Percentiles rank a stretch among this genome's conserved stretches.
Evolutionary conservation across 1,140 invertebrate species (phyloP).

Genomic region (Apis florea): DNA sequence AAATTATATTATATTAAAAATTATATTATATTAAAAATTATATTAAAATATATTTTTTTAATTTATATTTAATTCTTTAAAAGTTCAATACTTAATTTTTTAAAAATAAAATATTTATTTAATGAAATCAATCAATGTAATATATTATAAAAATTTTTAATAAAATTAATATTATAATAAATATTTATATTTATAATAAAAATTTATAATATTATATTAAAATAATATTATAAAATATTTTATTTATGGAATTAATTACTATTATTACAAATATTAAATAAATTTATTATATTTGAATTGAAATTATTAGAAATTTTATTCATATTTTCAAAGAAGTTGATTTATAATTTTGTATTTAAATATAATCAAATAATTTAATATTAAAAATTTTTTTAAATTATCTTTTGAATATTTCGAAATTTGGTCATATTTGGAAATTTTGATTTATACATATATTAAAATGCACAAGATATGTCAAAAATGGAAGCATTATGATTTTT

Average conservation of each 20-base stretch:
- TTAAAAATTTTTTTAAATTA: conserved; percentile 33
- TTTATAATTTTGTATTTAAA: conserved; percentile 10
- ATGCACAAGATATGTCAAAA: conserved; percentile 51
- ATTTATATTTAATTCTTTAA: not conserved
- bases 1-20: not conserved
- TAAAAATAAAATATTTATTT: not conserved
- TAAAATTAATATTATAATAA: conserved; percentile 38
- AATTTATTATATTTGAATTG: no score
- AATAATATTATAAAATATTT: conserved; percentile 41
- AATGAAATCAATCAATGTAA: conserved; percentile 3
- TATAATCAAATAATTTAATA: conserved; percentile 22
- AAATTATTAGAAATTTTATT: conserved; percentile 29
- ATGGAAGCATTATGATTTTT: conserved; percentile 44
- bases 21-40: conserved; percentile 4
- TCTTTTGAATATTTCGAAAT: conserved; percentile 4
- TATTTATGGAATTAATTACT: conserved; percentile 13
- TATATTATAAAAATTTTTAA: conserved; percentile 33
- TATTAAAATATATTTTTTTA: not conserved
- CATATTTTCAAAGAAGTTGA: conserved; percentile 30
- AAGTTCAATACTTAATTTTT: conserved; percentile 19
- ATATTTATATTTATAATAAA: conserved; percentile 10
- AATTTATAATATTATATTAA: no score
- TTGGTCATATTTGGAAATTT: conserved; percentile 30
- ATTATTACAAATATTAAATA: conserved; percentile 11
- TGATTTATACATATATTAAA: not conserved